Evolutionary conservation across 2,797 vertebrate species (phyloP), one percentile per base, ranked within the genome.

Genomic region (Phoeniculus purpureus): DNA sequence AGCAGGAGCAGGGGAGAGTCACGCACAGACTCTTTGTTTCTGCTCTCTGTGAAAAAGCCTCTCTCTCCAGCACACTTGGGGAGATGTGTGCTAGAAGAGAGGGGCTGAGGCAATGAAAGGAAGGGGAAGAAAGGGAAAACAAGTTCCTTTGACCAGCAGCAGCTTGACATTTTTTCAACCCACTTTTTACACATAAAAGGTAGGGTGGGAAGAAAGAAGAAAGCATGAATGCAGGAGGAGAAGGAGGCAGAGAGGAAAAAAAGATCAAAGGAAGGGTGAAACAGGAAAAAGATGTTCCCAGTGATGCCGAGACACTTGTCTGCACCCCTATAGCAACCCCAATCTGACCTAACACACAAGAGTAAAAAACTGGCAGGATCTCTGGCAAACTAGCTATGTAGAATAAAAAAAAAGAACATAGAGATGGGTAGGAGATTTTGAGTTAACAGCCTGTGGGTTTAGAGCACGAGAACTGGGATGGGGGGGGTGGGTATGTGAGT

Each of bases 111-210:
- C 79, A 92, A 74, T 86, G 79, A 91, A 85, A 88, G 32, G 34
- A 83, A 92, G 29, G 22, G 43, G 66, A 91, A 94, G 61, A 93
- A 89, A 94, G 22, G 31, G 25, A 89, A 90, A 93, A 72, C 48
- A 78, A 90, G 75, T 80, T 93, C 85, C 70, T 95, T 94, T 93
- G 76, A 95, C 95, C 86, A 94, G 48, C 79, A 87, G 23, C 61
- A 89, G 84, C 70, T 64, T 94, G 88, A 89, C 89, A 37, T 75
- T 92, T 95, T 93, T 84, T 93, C 55, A 67, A 56, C 70, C 94
- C 37, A 32, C 66, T 89, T 94, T 93, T 92, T 75, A 83, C 62
- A 94, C 82, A 92, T 93, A 82, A 95, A 95, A 95, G 73, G 17
- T 29, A 75, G 20, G 62, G 81, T 82, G 45, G 45, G 59, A 68